These are phyloP conservation scores for Clangula hyemalis DNA, from an alignment of 2,797 vertebrate genomes.

Conservation along the genomic window DNA sequence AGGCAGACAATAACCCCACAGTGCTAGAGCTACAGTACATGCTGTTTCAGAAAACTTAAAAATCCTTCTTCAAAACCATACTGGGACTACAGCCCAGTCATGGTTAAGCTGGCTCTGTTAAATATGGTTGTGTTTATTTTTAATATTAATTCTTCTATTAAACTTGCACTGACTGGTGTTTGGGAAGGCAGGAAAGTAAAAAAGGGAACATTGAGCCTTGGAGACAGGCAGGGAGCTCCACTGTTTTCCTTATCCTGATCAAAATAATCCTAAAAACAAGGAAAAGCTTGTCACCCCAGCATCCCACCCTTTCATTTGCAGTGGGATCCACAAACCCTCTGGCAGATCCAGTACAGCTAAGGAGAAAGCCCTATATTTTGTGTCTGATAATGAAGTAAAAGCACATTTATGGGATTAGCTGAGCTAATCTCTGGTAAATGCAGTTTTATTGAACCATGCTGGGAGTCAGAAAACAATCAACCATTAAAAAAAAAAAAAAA, in stretches of 20 bases:
- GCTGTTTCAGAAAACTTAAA: not conserved
- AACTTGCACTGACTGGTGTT: not conserved
- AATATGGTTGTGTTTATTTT: not conserved
- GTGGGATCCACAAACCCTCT: not conserved
- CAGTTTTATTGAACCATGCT: not conserved
- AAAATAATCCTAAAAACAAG: slow-evolving; percentile 2
- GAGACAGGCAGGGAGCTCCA: not conserved
- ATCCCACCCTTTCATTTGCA: not conserved
- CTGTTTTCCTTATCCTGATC: not conserved
- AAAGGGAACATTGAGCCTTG: not conserved
- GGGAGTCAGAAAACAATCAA: not conserved
- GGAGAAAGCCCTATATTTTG: not conserved
- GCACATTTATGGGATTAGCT: slow-evolving; percentile 31
- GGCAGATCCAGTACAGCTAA: not conserved
- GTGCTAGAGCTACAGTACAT: not conserved
- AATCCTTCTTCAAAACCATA: not conserved
- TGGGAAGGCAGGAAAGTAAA: not conserved
- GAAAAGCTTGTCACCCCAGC: not conserved
- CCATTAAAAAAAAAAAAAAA: not conserved
- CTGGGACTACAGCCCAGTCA: not conserved
- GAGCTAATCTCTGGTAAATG: slow-evolving; percentile 23
- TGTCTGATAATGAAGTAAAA: not conserved
- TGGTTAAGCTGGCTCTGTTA: rapidly evolving
- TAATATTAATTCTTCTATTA: not conserved
- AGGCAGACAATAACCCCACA: slow-evolving; percentile 27